A percentile compares a stretch with the other conserved stretches of the same genome.
Evolutionary conservation across 2,888 invertebrate species (phyloP).

Genomic region (Polyommatus icarus): DNA sequence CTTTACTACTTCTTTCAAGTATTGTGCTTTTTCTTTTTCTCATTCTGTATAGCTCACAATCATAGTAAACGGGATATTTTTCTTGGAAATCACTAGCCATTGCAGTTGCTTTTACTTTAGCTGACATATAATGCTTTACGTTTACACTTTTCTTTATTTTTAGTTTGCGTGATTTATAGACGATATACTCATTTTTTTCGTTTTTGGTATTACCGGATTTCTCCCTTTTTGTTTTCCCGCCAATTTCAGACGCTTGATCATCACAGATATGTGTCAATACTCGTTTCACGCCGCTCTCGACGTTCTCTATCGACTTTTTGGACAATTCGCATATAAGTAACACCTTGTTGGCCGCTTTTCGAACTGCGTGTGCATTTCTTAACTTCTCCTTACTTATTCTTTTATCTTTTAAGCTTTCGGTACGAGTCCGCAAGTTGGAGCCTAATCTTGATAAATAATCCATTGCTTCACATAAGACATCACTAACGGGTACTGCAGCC

Average conservation of each 20-base stretch:
- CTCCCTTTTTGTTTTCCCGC: conserved; percentile 47
- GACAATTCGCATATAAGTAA: conserved; percentile 71
- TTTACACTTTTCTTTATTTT: conserved; percentile 59
- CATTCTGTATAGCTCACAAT: conserved; percentile 60
- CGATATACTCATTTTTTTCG: conserved; percentile 51
- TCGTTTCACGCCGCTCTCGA: conserved; percentile 64
- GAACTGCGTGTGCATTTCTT: conserved; percentile 64
- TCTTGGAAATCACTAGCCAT: conserved; percentile 54
- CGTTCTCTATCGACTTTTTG: conserved; percentile 70
- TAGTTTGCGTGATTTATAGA: conserved; percentile 54
- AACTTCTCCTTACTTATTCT: conserved; percentile 63
- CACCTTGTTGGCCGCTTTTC: conserved; percentile 68
- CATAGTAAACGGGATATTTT: conserved; percentile 64
- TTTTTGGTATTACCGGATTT: conserved; percentile 27
- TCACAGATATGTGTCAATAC: conserved; percentile 54
- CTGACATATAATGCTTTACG: conserved; percentile 62
- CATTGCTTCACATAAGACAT: conserved; percentile 68
- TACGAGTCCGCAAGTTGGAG: conserved; percentile 63
- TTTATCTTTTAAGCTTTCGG: conserved; percentile 64
- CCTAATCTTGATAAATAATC: conserved; percentile 74
- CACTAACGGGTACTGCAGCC: conserved; percentile 60
- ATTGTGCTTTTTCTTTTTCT: conserved; percentile 44
- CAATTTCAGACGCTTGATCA: conserved; percentile 49
- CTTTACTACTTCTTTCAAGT: not conserved
- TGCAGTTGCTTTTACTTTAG: conserved; percentile 55